Percentiles rank a stretch among this genome's conserved stretches.
Evolutionary conservation across 2,797 vertebrate genomes (phyloP).

Genomic region (Notolabrus celidotus): DNA sequence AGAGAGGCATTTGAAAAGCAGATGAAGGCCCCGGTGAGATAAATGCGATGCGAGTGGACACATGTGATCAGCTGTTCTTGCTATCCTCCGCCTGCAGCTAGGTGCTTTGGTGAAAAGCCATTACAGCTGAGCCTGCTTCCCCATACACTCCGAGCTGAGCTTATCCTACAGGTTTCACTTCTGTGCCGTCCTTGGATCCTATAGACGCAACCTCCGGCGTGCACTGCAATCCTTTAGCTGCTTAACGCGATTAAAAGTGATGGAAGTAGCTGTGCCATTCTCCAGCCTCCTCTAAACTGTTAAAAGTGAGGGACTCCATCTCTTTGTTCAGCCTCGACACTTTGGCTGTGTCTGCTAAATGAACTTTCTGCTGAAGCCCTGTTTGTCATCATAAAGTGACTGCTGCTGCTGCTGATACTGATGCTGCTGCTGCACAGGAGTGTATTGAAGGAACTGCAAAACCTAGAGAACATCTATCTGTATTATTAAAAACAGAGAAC

Average conservation of each 20-base stretch:
- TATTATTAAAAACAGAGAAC: neutral
- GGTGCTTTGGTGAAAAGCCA: slow-evolving; percentile 21
- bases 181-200: slow-evolving; percentile 31
- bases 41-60: slow-evolving; percentile 10
- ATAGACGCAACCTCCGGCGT: slow-evolving; percentile 42
- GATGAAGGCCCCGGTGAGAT: slow-evolving; percentile 17
- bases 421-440: neutral
- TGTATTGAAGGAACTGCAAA: neutral
- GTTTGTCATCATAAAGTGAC: slow-evolving; percentile 6
- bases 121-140: slow-evolving; percentile 3
- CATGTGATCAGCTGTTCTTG: slow-evolving; percentile 9
- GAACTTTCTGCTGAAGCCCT: slow-evolving; percentile 11
- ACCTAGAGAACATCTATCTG: slow-evolving; percentile 23
- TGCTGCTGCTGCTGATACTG: slow-evolving; percentile 10
- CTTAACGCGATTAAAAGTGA: slow-evolving; percentile 44
- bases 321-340: slow-evolving; percentile 4
- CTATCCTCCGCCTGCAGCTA: slow-evolving; percentile 46
- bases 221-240: slow-evolving; percentile 33
- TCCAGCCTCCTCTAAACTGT: slow-evolving; percentile 9
- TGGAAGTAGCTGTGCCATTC: slow-evolving; percentile 2
- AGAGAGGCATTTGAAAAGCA: slow-evolving; percentile 39
- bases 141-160: slow-evolving; percentile 15
- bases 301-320: slow-evolving; percentile 13
- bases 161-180: slow-evolving; percentile 51
- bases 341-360: slow-evolving; percentile 12